Base-by-base conservation (phyloP, 2,888 invertebrate genomes). In the Athalia circularis region DNA sequence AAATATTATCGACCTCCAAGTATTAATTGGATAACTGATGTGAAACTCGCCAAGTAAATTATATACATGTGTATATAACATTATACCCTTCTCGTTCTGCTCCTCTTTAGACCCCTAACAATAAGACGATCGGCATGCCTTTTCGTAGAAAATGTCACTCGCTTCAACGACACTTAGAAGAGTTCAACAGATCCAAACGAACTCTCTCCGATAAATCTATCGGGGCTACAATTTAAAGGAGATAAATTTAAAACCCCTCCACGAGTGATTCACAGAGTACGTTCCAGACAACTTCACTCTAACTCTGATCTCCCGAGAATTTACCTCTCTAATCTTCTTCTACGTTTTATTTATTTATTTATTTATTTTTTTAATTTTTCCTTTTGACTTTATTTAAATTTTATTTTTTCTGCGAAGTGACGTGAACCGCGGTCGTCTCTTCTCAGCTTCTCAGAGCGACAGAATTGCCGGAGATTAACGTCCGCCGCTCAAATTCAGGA, bases 1-100 rank as follows among this genome's bases (percentile, higher is more conserved):
- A 87, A 86, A 87, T 87, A 87, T 86, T 87, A 87, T 87, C 85
- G 87, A 87, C 84, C 84, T 82, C 81, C 79, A 83, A 80, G 81
- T 86, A 85, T 86, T 87, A 87, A 87, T 87, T 86, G 86, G 86
- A 87, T 85, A 86, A 87, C 87, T 87, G 86, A 29, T 8, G 13
- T 8, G 7, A 87, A 86, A 87, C 87, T 86, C 86, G 84, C 83
- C 84, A 82, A 82, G 82, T 85, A 84, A 85, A 85, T 83, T n/a
- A 11, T 54, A 50, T 54, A 8, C 11, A 15, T 7, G 62, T 29
- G 29, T 29, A 29, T 29, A 29, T 29, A 29, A 43, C 62, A 9
- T 29, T 62, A 61, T 61, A 61, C 47, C 15, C 8, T 52, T 47
- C 15, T 8, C 50, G 13, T 48, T 50, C 15, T 65, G 48, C 48